These are phyloP conservation scores for Drosophila punjabiensis DNA, from an alignment of 1,140 invertebrate species.

Conservation along the genomic window DNA sequence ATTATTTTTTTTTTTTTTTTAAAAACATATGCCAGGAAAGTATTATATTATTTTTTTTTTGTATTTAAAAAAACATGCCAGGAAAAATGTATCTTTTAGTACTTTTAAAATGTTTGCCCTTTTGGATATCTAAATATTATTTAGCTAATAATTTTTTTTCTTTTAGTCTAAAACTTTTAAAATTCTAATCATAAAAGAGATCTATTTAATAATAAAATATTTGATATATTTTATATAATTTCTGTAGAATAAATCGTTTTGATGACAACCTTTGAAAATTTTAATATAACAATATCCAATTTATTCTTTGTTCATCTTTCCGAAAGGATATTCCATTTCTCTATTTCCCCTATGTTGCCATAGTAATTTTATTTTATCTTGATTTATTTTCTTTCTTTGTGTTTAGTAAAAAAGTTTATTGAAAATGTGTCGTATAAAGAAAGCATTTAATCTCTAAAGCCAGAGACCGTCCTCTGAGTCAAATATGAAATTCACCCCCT, in stretches of 20 bases:
- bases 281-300: background rate
- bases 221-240: background rate
- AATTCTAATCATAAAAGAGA: background rate
- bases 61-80: too few relatives aligned
- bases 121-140: too few relatives aligned
- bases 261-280: background rate
- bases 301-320: background rate
- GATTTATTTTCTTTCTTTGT: background rate
- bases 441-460: background rate
- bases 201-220: background rate
- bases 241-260: background rate
- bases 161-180: background rate
- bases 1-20: too few relatives aligned
- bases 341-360: background rate
- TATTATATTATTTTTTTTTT: too few relatives aligned
- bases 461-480: background rate
- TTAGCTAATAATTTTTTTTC: background rate
- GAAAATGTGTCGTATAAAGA: background rate
- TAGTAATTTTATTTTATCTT: background rate
- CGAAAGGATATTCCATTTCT: background rate
- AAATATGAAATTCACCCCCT: background rate
- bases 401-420: background rate
- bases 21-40: too few relatives aligned
- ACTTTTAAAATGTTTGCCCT: background rate
- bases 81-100: too few relatives aligned